phyloP scores from a whole-genome alignment of 2,888 invertebrate genomes.

The Tetranychus piercei region DNA sequence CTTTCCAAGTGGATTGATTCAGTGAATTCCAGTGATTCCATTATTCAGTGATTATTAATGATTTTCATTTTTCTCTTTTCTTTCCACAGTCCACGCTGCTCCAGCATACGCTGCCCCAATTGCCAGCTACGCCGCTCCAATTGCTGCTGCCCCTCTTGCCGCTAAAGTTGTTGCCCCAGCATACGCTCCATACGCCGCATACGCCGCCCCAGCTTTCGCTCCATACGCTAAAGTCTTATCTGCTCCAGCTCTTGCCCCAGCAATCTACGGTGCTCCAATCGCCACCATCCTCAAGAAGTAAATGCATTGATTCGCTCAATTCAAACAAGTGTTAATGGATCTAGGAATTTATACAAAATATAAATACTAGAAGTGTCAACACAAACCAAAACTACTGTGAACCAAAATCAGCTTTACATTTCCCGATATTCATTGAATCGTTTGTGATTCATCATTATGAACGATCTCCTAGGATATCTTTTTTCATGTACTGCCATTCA shows the following conservation, averaged over 20 bases:
- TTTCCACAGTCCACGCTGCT: neutral
- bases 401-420: too few relatives aligned
- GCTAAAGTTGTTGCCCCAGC: neutral
- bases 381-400: too few relatives aligned
- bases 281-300: slow-evolving; percentile 9
- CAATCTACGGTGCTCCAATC: neutral
- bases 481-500: neutral
- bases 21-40: neutral
- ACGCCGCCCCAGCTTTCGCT: neutral
- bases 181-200: neutral
- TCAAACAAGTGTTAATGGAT: neutral
- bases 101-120: neutral
- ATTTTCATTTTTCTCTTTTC: neutral
- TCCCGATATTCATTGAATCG: too few relatives aligned
- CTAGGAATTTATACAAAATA: too few relatives aligned
- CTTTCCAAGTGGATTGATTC: neutral
- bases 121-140: neutral
- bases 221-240: neutral
- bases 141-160: neutral
- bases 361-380: too few relatives aligned
- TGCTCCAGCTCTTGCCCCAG: neutral
- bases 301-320: neutral
- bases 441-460: too few relatives aligned
- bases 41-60: neutral
- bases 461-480: neutral